phyloP scores from a whole-genome alignment of 2,888 invertebrate species.

The Cosmia pyralina region DNA sequence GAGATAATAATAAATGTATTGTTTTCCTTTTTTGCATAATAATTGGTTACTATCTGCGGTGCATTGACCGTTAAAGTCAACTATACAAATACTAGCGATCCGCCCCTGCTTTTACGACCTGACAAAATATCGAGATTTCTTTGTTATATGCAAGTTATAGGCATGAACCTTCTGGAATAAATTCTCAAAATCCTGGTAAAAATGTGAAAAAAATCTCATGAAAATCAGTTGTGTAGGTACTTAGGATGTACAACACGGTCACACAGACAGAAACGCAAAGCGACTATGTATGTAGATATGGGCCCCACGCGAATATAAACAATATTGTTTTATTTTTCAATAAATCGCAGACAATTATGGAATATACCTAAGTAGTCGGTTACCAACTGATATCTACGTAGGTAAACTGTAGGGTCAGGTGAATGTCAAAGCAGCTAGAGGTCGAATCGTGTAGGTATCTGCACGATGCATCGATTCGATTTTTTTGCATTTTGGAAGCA shows the following conservation, averaged over 20 bases:
- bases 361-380: conserved; percentile 30
- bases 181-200: background rate
- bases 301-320: conserved; percentile 67
- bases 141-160: background rate
- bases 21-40: conserved; percentile 34
- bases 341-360: conserved; percentile 55
- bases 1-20: conserved; percentile 30
- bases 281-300: conserved; percentile 20
- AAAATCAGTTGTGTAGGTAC: background rate
- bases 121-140: background rate
- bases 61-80: conserved; percentile 53
- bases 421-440: conserved; percentile 45
- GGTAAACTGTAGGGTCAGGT: conserved; percentile 36
- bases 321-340: conserved; percentile 69
- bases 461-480: too few species aligned
- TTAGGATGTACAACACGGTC: too few species aligned
- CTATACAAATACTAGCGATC: background rate
- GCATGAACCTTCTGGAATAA: too few species aligned
- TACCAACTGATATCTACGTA: conserved; percentile 39
- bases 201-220: too few species aligned
- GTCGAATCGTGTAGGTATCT: conserved; percentile 10
- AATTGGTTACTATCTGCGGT: conserved; percentile 43
- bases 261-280: too few species aligned
- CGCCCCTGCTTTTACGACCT: background rate
- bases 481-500: background rate